These are phyloP conservation scores for Sycobia sp. DNA, from an alignment of 1,140 invertebrate species.

Conservation along the genomic window DNA sequence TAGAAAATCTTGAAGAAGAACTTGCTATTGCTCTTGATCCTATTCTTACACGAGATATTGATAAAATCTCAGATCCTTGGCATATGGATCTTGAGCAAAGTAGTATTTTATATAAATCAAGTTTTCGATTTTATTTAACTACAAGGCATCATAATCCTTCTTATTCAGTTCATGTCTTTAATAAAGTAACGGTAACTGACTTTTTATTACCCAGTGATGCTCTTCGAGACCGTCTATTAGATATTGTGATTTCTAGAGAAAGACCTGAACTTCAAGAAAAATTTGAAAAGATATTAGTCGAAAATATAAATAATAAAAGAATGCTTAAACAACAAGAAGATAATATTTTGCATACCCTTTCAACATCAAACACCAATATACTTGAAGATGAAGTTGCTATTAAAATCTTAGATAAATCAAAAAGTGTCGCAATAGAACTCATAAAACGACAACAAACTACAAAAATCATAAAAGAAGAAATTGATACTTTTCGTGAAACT, in stretches of 20 bases:
- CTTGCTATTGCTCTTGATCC: slow-evolving; percentile 66
- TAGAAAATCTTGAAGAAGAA: slow-evolving; percentile 69
- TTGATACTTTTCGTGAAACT: slow-evolving; percentile 64
- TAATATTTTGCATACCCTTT: slow-evolving; percentile 72
- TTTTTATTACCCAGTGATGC: slow-evolving; percentile 73
- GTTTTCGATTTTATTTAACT: slow-evolving; percentile 52
- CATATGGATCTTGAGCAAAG: slow-evolving; percentile 67
- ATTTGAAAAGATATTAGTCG: slow-evolving; percentile 68
- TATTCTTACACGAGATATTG: slow-evolving; percentile 66
- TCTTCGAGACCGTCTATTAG: slow-evolving; percentile 71
- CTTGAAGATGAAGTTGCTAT: slow-evolving; percentile 77
- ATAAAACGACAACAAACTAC: slow-evolving; percentile 66
- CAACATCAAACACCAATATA: slow-evolving; percentile 71
- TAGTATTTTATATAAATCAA: slow-evolving; percentile 57
- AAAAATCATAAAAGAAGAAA: slow-evolving; percentile 51
- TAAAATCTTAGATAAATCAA: slow-evolving; percentile 70
- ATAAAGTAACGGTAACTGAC: slow-evolving; percentile 72
- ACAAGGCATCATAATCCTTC: slow-evolving; percentile 60
- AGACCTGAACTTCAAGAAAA: slow-evolving; percentile 72
- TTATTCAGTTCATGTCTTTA: slow-evolving; percentile 68
- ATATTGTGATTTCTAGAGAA: slow-evolving; percentile 71
- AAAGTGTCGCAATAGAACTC: slow-evolving; percentile 67
- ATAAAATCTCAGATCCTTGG: slow-evolving; percentile 62
- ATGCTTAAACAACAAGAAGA: slow-evolving; percentile 73
- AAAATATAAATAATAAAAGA: slow-evolving; percentile 68